Percentiles rank a stretch among this genome's conserved stretches.
Conservation (phyloP, 2,888 invertebrate species). For the Ennomos fuscantarius region DNA sequence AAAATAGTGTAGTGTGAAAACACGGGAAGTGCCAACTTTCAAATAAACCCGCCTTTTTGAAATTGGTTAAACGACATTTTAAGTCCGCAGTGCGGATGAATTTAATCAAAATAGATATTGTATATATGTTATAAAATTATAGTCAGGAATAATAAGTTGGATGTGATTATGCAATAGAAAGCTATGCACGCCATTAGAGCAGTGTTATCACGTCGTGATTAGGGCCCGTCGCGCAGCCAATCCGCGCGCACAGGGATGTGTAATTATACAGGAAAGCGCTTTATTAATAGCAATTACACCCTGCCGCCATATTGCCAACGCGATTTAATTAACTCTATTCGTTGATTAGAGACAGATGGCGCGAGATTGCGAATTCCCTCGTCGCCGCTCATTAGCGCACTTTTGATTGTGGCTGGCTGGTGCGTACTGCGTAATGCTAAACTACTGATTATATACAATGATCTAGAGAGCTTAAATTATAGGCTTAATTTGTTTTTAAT, state of each 20-base stretch:
- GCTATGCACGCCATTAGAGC: conserved; percentile 72
- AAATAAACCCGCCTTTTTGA: too few relatives aligned
- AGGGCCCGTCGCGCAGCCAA: conserved; percentile 75
- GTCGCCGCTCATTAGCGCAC: conserved; percentile 70
- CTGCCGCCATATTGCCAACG: conserved; percentile 81
- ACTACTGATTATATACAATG: conserved; percentile 23
- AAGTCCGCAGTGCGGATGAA: neutral
- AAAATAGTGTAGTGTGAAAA: too few relatives aligned
- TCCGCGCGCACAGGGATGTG: conserved; percentile 73
- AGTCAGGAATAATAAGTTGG: conserved; percentile 42
- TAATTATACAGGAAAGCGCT: conserved; percentile 83
- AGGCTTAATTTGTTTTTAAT: neutral
- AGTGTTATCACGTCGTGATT: conserved; percentile 82
- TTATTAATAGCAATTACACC: conserved; percentile 84
- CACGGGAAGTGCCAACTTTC: too few relatives aligned
- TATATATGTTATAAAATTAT: conserved; percentile 35
- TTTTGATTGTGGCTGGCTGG: conserved; percentile 51
- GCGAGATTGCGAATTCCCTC: conserved; percentile 73
- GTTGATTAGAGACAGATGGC: conserved; percentile 84
- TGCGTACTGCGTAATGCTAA: conserved; percentile 22
- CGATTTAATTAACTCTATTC: conserved; percentile 84
- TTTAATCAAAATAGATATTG: conserved; percentile 26
- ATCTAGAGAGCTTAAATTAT: conserved; percentile 11
- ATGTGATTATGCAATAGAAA: conserved; percentile 65
- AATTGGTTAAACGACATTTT: too few relatives aligned